phyloP scores from a whole-genome alignment of 92 coral and sea anemone species.

The Scolanthus callimorphus region DNA sequence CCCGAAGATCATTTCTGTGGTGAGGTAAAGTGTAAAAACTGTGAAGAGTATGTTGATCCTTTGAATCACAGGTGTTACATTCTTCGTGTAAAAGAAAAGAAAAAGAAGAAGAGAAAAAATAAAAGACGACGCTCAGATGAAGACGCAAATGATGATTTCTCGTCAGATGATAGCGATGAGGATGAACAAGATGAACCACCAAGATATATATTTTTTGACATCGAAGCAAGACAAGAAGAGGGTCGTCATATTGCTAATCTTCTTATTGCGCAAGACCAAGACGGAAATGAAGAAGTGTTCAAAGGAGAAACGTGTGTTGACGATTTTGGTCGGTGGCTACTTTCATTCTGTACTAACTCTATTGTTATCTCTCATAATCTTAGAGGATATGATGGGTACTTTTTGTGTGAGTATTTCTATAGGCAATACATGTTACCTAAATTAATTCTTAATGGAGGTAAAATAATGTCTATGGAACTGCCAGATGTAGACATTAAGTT shows the following conservation, averaged over 20 bases:
- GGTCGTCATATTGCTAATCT: constrained; percentile 27
- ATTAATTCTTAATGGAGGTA: constrained; percentile 33
- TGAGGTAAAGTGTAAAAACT: background rate
- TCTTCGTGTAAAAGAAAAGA: background rate
- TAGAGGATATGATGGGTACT: constrained; percentile 12
- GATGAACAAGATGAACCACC: constrained; percentile 2
- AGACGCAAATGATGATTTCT: background rate
- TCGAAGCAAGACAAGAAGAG: constrained; percentile 34
- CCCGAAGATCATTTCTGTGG: background rate
- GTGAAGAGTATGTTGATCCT: constrained; percentile 1
- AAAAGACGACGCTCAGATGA: background rate
- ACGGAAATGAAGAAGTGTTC: constrained; percentile 21
- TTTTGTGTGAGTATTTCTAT: constrained; percentile 20
- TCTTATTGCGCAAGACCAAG: constrained; percentile 17
- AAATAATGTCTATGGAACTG: constrained; percentile 29
- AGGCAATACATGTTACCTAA: constrained; percentile 14
- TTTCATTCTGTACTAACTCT: too few species aligned
- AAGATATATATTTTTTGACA: constrained; percentile 23
- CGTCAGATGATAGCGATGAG: background rate
- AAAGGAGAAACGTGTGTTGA: constrained; percentile 19
- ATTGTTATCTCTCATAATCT: background rate
- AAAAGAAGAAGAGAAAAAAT: background rate
- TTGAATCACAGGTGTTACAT: background rate
- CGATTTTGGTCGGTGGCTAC: constrained; percentile 29
- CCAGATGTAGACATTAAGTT: constrained; percentile 53